Conservation (phyloP, 2,888 invertebrate species). For the Theretra japonica region DNA sequence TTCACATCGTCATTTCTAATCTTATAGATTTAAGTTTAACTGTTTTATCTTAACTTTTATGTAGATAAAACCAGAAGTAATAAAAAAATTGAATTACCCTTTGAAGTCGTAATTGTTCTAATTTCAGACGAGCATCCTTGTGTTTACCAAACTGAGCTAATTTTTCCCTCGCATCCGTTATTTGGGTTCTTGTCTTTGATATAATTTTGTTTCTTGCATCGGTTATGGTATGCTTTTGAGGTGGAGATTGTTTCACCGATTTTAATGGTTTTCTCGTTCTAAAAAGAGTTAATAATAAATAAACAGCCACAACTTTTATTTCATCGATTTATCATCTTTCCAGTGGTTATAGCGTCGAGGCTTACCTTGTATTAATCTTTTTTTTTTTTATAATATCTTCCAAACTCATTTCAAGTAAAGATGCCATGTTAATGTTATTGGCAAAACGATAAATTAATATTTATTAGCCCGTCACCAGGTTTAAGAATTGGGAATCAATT, state of each 20-base stretch:
- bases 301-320: neutral
- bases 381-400: conserved; percentile 79
- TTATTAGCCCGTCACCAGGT: neutral
- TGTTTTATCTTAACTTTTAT: too few relatives aligned
- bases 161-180: conserved; percentile 92
- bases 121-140: conserved; percentile 89
- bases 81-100: conserved; percentile 56
- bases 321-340: neutral
- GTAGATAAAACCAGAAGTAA: neutral
- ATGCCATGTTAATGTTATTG: conserved; percentile 55
- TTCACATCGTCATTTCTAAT: too few relatives aligned
- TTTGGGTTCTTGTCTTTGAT: conserved; percentile 89
- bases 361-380: conserved; percentile 63
- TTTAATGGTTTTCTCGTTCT: conserved; percentile 40
- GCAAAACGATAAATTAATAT: neutral
- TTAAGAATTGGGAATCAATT: too few relatives aligned
- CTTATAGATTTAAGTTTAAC: too few relatives aligned
- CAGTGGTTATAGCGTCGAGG: neutral
- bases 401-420: conserved; percentile 75
- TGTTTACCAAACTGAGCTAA: conserved; percentile 90
- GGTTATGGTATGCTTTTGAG: conserved; percentile 55
- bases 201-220: conserved; percentile 93
- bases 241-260: conserved; percentile 36
- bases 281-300: conserved; percentile 27
- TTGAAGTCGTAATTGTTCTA: conserved; percentile 86